Conservation (phyloP, 2,113 vertebrate species). For the Lota lota region DNA sequence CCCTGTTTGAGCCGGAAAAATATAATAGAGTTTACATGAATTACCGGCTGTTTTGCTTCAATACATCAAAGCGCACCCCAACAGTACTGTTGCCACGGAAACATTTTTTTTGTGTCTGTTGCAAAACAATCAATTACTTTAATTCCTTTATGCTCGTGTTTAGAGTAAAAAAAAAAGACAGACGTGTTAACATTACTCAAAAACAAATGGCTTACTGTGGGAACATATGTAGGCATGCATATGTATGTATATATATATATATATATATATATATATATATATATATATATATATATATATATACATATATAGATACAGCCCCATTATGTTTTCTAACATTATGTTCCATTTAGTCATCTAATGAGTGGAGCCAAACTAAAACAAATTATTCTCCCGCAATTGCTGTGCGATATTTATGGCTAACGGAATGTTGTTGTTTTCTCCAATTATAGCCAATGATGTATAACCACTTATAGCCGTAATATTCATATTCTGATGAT, state of each 20-base stretch:
- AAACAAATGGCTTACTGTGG: constrained; percentile 51
- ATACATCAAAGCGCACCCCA: constrained; percentile 82
- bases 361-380: too few species aligned
- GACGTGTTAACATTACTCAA: constrained; percentile 37
- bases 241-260: not conserved
- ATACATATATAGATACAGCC: too few species aligned
- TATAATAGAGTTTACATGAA: constrained; percentile 79
- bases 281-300: too few species aligned
- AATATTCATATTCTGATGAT: too few species aligned
- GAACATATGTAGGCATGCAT: constrained; percentile 38
- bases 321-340: too few species aligned
- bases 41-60: constrained; percentile 85
- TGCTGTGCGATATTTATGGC: too few species aligned
- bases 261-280: too few species aligned
- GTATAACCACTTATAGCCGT: too few species aligned
- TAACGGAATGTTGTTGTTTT: too few species aligned
- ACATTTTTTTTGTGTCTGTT: constrained; percentile 82
- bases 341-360: too few species aligned
- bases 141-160: constrained; percentile 74
- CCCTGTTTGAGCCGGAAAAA: constrained; percentile 65
- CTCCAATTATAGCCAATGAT: too few species aligned
- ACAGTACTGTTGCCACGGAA: constrained; percentile 86
- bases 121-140: constrained; percentile 89
- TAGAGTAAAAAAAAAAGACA: constrained; percentile 65
- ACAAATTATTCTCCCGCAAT: too few species aligned